A percentile compares a stretch with the other conserved stretches of the same genome.
Conservation (phyloP, 2,797 vertebrate species). For the Gallinago nigripennis region DNA sequence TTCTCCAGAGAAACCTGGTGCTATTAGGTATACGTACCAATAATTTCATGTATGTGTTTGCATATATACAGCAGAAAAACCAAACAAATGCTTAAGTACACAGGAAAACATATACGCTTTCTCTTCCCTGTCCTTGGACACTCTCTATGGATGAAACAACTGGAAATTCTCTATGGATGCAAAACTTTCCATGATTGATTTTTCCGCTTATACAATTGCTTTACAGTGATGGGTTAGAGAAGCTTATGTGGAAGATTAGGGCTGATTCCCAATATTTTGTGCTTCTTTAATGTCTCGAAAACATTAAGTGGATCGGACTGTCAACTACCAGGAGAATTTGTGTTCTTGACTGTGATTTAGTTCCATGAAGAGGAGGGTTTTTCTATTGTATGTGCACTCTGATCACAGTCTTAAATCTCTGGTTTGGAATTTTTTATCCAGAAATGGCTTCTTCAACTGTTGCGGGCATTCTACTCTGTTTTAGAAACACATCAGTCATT, state of each 20-base stretch:
- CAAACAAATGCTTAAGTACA: not conserved
- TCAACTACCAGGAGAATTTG: not conserved
- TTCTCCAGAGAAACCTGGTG: not conserved
- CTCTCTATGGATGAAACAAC: not conserved
- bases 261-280: not conserved
- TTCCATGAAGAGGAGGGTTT: not conserved
- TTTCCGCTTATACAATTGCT: not conserved
- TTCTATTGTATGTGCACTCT: not conserved
- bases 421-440: not conserved
- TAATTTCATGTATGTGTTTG: not conserved
- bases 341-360: not conserved
- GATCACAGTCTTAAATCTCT: not conserved
- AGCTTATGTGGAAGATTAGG: not conserved
- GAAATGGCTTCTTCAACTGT: not conserved
- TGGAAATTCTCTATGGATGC: not conserved
- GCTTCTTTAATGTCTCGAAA: not conserved
- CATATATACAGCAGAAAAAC: not conserved
- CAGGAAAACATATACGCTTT: not conserved
- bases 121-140: not conserved
- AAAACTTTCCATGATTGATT: not conserved
- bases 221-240: not conserved
- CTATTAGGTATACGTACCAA: not conserved
- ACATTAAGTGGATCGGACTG: accelerated
- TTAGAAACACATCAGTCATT: not conserved
- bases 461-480: not conserved